Evolutionary conservation across 2,113 vertebrate species (phyloP), one percentile per base, ranked within the genome.

Genomic region (Ancistrus triradiatus): DNA sequence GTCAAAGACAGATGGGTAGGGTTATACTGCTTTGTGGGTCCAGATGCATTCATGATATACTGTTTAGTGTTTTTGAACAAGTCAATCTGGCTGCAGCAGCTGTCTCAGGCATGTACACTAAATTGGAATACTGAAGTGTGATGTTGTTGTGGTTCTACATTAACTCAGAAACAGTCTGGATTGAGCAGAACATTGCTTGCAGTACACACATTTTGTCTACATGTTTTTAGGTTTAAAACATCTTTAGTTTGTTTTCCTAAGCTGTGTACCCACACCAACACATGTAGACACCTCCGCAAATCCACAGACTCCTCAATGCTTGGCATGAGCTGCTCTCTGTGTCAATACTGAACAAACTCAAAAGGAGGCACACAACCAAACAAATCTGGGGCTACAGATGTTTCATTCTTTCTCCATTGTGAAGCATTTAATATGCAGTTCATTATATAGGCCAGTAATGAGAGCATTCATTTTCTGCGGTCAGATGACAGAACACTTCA

Each of bases 71-170:
- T 62, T 63, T 33, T 59, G 48, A 50, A 57, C 37, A 55, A 68
- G 59, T 65, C 76, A 70, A 62, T 74, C 75, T 74, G 71, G 59
- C 59, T 55, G 22, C 7, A 47, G 44, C 70, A 73, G 70, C 67
- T 76, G 74, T 67, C 59, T 49, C 55, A 42, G 69, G 21, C 44
- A 56, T 59, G 55, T 50, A 10, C 21, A 6, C n/a, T 47, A 65
- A 66, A 66, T 11, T 37, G 53, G 21, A 13, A 22, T 56, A 18
- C 19, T 22, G 43, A 15, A 2, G 7, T 31, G 7, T 31, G 27
- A 31, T 7, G 7, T 31, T 4, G 7, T 4, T 31, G 27, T 31
- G 27, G 3, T 31, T 31, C 3, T 31, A 3, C 27, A n/a, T n/a
- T 31, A 7, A 31, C 3, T 31, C 27, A 31, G 27, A 31, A 31